phyloP scores from a whole-genome alignment of 2,113 vertebrate species.

The Helogale parvula region DNA sequence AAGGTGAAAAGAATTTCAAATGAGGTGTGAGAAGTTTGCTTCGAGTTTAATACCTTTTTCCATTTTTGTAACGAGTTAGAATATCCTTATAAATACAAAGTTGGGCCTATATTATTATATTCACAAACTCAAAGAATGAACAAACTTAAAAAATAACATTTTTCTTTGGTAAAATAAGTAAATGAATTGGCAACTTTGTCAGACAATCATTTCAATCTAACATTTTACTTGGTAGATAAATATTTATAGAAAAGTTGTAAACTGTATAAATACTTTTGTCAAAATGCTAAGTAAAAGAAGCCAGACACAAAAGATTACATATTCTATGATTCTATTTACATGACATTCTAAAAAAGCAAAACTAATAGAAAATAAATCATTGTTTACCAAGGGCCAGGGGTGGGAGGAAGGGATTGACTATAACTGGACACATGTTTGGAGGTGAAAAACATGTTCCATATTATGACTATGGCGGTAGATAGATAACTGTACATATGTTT shows the following conservation, averaged over 20 bases:
- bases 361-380: background rate
- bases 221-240: slow-evolving; percentile 20
- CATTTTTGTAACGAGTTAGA: slow-evolving; percentile 9
- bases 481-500: background rate
- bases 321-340: background rate
- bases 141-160: slow-evolving; percentile 19
- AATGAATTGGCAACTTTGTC: background rate
- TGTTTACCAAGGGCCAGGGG: background rate
- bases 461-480: background rate
- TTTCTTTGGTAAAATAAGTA: slow-evolving; percentile 25
- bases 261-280: background rate
- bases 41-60: slow-evolving; percentile 4
- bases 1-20: slow-evolving; percentile 26
- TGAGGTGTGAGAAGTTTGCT: background rate
- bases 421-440: background rate
- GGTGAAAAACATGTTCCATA: background rate
- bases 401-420: background rate
- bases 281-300: slow-evolving; percentile 37
- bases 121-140: background rate
- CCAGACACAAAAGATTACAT: background rate
- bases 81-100: background rate
- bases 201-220: slow-evolving; percentile 12
- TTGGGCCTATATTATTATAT: background rate
- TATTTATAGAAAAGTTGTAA: background rate
- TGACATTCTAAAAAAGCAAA: slow-evolving; percentile 11